phyloP scores from a whole-genome alignment of 2,113 vertebrate species.

The Castor canadensis region DNA sequence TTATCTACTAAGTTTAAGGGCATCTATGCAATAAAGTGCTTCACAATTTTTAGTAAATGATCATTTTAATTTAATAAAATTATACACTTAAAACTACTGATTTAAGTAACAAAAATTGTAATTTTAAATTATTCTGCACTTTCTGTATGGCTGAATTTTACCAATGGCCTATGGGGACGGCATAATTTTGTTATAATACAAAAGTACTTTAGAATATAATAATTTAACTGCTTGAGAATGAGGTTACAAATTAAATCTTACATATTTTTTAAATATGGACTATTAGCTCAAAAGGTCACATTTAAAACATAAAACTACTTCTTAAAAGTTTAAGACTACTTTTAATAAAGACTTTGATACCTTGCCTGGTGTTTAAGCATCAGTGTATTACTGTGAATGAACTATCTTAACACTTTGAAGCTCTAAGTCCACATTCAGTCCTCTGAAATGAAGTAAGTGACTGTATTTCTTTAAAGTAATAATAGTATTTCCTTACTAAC shows the following conservation, averaged over 20 bases:
- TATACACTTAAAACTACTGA: not conserved
- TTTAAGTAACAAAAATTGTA: not conserved
- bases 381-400: not conserved
- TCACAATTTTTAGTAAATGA: not conserved
- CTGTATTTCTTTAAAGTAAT: not conserved
- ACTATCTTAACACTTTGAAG: not conserved
- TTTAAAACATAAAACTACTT: not conserved
- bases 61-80: not conserved
- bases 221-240: not conserved
- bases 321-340: not conserved
- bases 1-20: not conserved
- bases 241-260: not conserved
- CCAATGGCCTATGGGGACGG: not conserved
- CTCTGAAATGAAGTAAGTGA: not conserved
- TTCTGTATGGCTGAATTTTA: not conserved
- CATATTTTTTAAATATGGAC: slow-evolving; percentile 15
- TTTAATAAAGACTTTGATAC: not conserved
- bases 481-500: not conserved
- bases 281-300: not conserved
- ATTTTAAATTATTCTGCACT: not conserved
- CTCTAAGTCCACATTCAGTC: not conserved
- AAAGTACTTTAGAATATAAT: not conserved
- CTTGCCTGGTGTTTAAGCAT: not conserved
- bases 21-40: not conserved
- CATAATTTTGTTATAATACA: not conserved